Evolutionary conservation across 2,888 invertebrate species (phyloP).

Genomic region (Metellina segmentata): DNA sequence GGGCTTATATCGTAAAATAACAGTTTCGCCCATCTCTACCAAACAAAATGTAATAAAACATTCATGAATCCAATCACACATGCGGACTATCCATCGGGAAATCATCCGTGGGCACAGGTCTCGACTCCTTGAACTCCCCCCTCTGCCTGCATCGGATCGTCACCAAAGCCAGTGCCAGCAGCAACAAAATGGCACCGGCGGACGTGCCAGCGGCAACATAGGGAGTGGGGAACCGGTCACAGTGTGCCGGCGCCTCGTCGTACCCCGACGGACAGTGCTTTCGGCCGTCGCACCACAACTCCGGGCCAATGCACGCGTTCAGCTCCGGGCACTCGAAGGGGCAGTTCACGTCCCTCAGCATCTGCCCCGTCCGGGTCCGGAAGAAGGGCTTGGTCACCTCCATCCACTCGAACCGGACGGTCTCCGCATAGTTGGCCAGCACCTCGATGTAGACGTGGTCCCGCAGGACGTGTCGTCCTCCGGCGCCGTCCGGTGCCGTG

Average conservation of each 20-base stretch:
- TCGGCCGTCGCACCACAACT: conserved; percentile 90
- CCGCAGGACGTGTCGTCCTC: conserved; percentile 81
- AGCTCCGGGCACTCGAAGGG: conserved; percentile 89
- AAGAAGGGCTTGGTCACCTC: conserved; percentile 77
- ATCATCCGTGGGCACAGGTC: conserved; percentile 76
- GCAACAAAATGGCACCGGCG: conserved; percentile 51
- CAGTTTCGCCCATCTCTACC: too few relatives aligned
- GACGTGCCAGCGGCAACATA: conserved; percentile 74
- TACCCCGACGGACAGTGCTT: conserved; percentile 90
- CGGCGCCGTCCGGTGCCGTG: conserved; percentile 51
- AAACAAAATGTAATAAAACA: too few relatives aligned
- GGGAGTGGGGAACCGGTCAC: conserved; percentile 81
- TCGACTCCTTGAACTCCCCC: conserved; percentile 68
- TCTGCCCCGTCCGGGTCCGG: conserved; percentile 77
- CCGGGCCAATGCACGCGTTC: conserved; percentile 89
- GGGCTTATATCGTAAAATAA: too few relatives aligned
- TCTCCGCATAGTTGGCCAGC: conserved; percentile 70
- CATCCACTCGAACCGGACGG: conserved; percentile 76
- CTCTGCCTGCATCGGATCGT: conserved; percentile 61
- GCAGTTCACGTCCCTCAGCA: conserved; percentile 82
- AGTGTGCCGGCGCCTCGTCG: conserved; percentile 82
- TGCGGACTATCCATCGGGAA: conserved; percentile 75
- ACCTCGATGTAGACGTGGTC: conserved; percentile 80
- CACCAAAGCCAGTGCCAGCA: conserved; percentile 56
- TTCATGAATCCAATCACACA: conserved; percentile 43